phyloP scores from a whole-genome alignment of 2,888 invertebrate genomes.

The Meiosimyza decipiens region DNA sequence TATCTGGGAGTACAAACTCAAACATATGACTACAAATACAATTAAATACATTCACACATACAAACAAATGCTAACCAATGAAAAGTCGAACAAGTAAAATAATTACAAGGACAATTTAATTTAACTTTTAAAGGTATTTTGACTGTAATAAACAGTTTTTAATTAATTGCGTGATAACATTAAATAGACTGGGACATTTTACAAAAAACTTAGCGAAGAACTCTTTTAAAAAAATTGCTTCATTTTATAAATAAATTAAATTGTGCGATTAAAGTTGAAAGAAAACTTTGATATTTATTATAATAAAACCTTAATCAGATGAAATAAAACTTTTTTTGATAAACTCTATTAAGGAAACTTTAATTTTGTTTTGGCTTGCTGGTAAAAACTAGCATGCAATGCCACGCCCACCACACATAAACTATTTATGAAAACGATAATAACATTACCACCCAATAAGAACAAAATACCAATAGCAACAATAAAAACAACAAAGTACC shows the following conservation, averaged over 20 bases:
- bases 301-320: too few species aligned
- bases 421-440: conserved; percentile 6
- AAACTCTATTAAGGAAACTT: too few species aligned
- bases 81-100: neutral
- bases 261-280: neutral
- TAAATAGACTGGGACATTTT: too few species aligned
- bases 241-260: too few species aligned
- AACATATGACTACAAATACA: too few species aligned
- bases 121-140: neutral
- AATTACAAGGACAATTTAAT: conserved; percentile 18
- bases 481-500: conserved; percentile 26
- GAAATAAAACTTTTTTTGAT: too few species aligned
- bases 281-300: neutral
- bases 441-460: neutral
- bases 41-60: neutral
- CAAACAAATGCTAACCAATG: too few species aligned
- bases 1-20: too few species aligned
- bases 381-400: neutral
- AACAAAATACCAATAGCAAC: conserved; percentile 35
- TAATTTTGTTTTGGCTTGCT: neutral
- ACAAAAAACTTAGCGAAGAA: too few species aligned
- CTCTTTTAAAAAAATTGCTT: too few species aligned
- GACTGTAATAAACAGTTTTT: too few species aligned
- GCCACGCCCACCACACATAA: conserved; percentile 18
- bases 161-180: too few species aligned